phyloP scores from a whole-genome alignment of 2,797 vertebrate species.

The Onychomys leucogaster region DNA sequence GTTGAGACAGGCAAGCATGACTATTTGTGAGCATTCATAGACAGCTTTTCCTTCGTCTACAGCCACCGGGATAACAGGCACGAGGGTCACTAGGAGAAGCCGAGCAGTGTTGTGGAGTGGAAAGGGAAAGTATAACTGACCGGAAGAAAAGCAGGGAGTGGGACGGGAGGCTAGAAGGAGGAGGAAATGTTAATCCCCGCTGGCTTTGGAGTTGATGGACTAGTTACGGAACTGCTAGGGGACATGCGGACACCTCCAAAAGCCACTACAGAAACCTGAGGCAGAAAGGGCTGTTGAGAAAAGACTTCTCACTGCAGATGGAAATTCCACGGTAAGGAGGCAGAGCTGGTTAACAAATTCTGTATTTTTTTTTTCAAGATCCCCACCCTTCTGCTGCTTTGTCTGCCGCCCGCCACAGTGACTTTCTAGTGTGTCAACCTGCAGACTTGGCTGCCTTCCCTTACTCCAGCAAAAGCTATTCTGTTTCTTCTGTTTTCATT shows the following conservation, averaged over 20 bases:
- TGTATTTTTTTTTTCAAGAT: neutral
- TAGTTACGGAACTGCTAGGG: neutral
- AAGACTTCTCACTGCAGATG: neutral
- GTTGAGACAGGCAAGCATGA: neutral
- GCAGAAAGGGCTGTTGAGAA: neutral
- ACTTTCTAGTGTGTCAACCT: neutral
- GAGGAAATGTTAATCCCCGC: neutral
- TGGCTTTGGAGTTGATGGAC: neutral
- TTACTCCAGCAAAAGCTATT: neutral
- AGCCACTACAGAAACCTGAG: slow-evolving; percentile 1
- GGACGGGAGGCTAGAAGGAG: neutral
- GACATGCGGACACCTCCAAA: neutral
- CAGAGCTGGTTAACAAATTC: neutral
- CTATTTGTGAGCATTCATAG: neutral
- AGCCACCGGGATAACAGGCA: neutral
- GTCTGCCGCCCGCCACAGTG: neutral
- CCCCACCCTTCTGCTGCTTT: neutral
- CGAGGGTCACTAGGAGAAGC: neutral
- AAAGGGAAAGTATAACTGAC: neutral
- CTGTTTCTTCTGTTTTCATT: slow-evolving; percentile 31
- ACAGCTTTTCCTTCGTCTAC: neutral
- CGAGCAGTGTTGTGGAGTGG: neutral
- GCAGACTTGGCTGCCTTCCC: neutral
- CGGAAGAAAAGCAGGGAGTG: neutral
- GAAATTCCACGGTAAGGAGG: slow-evolving; percentile 21